These are phyloP conservation scores for Ellobius talpinus DNA, from an alignment of 2,113 vertebrate genomes.

Conservation along the genomic window DNA sequence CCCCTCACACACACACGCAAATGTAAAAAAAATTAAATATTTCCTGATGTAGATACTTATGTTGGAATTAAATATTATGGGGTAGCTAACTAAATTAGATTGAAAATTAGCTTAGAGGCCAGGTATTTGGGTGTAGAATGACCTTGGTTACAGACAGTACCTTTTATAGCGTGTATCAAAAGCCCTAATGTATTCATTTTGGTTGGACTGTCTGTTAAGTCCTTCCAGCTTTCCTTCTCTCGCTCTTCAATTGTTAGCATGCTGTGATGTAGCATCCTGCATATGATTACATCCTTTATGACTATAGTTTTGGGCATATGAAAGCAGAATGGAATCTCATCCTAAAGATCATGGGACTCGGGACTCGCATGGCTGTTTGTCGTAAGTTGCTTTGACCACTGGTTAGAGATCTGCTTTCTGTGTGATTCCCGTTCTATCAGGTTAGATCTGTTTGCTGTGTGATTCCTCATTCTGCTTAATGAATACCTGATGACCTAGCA, in stretches of 20 bases:
- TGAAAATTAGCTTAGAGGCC: slow-evolving; percentile 3
- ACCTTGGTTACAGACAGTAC: not conserved
- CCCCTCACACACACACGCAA: not conserved
- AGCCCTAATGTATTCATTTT: slow-evolving; percentile 29
- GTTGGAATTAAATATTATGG: slow-evolving; percentile 23
- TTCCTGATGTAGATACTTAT: not conserved
- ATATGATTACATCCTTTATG: not conserved
- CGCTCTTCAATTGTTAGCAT: not conserved
- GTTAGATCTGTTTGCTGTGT: not conserved
- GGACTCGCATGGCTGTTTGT: not conserved
- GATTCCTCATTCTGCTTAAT: not conserved
- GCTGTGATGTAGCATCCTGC: not conserved
- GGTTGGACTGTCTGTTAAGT: not conserved
- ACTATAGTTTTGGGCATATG: not conserved
- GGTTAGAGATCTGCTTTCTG: not conserved
- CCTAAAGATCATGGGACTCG: not conserved
- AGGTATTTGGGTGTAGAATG: not conserved
- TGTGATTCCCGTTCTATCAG: not conserved
- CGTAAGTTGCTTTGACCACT: not conserved
- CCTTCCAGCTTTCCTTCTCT: not conserved
- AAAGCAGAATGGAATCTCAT: not conserved
- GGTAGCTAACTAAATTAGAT: slow-evolving; percentile 10
- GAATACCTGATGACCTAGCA: not conserved
- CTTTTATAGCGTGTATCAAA: not conserved
- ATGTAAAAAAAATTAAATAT: not conserved